Evolutionary conservation across 2,113 vertebrate genomes (phyloP), one percentile per base, ranked within the genome.

Genomic region (Trematomus loennbergii): DNA sequence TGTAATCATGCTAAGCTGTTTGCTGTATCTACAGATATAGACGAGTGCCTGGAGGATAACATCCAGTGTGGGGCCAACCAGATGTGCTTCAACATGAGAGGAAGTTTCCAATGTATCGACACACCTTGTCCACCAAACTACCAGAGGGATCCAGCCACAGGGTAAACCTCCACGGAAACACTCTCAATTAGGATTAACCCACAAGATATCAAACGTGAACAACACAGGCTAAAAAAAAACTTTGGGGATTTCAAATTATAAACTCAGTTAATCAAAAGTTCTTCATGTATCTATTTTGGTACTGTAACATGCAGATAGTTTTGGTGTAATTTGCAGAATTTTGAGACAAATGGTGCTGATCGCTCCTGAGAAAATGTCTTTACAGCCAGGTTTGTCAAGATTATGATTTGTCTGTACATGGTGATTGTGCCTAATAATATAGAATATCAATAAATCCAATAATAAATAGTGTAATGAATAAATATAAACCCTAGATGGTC

Each of bases 41-140:
- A 99, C 20, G 98, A 99, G 83, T 99, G 98, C 74, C 91, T 96
- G 17, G 97, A 98, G 20, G 95, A 97, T 89, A 96, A 96, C 72
- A 94, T 98, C 68, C 96, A 93, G 22, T 99, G 98, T 89, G 97
- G 97, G 63, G 87, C 88, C 0, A 98, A 97, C 78, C 96, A 91
- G 66, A 97, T 98, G 97, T 99, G 98, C 86, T 99, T 99, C 91
- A 99, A 99, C 93, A 96, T 95, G 95, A 96, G 97, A 93, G 98
- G 98, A 86, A 96, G 96, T 89, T 98, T 96, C 94, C 96, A 96
- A 73, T 99, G 98, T 88, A 97, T 99, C 2, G 96, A 99, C 80
- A 98, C 97, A 0, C 97, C 97, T 18, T 99, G 98, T 82, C 98
- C 98, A 3, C 96, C 96, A 10, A 96, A 95, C 93, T 99, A 98